A percentile compares a stretch with the other conserved stretches of the same genome.
Evolutionary conservation across 2,888 invertebrate species (phyloP).

Genomic region (Candidula unifasciata): DNA sequence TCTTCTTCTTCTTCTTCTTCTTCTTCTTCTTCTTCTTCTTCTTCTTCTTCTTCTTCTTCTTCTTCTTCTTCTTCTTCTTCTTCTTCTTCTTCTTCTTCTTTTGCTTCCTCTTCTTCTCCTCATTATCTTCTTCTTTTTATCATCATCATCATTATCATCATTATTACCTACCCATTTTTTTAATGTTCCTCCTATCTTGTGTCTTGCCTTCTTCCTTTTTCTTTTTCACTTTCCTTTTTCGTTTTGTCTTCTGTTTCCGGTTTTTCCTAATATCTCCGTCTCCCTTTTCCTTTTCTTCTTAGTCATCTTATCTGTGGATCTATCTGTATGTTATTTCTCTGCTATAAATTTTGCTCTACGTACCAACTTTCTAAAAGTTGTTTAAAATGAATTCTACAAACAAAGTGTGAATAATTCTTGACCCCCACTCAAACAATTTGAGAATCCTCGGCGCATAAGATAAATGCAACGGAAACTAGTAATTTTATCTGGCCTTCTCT

Average conservation of each 20-base stretch:
- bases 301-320: too few relatives aligned
- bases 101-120: constrained; percentile 6
- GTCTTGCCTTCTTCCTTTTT: not conserved
- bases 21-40: constrained; percentile 22
- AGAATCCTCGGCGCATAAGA: not conserved
- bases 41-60: constrained; percentile 24
- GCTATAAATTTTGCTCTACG: too few relatives aligned
- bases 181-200: not conserved
- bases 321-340: too few relatives aligned
- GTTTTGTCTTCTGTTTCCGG: not conserved
- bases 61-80: not conserved
- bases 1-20: constrained; percentile 19
- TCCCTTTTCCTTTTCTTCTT: not conserved
- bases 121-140: constrained; percentile 9
- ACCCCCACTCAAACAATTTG: too few relatives aligned
- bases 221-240: not conserved
- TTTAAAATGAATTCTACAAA: too few relatives aligned
- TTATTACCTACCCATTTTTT: not conserved
- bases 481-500: not conserved
- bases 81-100: constrained; percentile 23
- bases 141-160: not conserved
- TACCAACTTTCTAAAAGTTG: too few relatives aligned
- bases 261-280: not conserved
- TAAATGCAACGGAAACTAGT: too few relatives aligned
- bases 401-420: too few relatives aligned